Percentiles rank a stretch among this genome's conserved stretches.
phyloP scores from a whole-genome alignment of 2,888 invertebrate genomes.

The Lydus trimaculatus region DNA sequence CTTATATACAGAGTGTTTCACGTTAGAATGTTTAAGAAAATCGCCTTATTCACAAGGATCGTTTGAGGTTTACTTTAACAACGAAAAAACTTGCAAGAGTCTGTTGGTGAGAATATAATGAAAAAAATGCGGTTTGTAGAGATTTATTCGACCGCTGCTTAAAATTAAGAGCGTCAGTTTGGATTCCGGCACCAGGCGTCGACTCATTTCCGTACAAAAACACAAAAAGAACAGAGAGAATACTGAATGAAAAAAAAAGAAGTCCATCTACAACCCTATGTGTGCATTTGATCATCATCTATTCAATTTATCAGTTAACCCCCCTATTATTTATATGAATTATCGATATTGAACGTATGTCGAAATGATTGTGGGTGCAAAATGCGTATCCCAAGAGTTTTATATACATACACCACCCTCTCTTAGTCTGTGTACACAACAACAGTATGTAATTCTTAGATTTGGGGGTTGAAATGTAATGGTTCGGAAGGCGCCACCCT shows the following conservation, averaged over 20 bases:
- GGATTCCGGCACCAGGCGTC: too few relatives aligned
- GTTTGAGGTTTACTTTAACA: too few relatives aligned
- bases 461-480: background rate
- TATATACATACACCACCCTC: background rate
- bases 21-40: too few relatives aligned
- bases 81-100: too few relatives aligned
- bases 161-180: too few relatives aligned
- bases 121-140: too few relatives aligned
- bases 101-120: too few relatives aligned
- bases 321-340: constrained; percentile 25
- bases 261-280: background rate
- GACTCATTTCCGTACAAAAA: too few relatives aligned
- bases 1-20: too few relatives aligned
- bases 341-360: constrained; percentile 40
- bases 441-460: background rate
- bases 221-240: too few relatives aligned
- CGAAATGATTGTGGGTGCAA: constrained; percentile 39
- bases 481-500: background rate
- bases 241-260: background rate
- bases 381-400: constrained; percentile 29
- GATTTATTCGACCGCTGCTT: too few relatives aligned
- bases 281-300: constrained; percentile 13
- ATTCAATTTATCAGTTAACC: constrained; percentile 38
- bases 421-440: background rate
- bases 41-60: too few relatives aligned